These are phyloP conservation scores for Schizopygopsis pylzovi DNA, from an alignment of 2,797 vertebrate genomes.

Conservation along the genomic window DNA sequence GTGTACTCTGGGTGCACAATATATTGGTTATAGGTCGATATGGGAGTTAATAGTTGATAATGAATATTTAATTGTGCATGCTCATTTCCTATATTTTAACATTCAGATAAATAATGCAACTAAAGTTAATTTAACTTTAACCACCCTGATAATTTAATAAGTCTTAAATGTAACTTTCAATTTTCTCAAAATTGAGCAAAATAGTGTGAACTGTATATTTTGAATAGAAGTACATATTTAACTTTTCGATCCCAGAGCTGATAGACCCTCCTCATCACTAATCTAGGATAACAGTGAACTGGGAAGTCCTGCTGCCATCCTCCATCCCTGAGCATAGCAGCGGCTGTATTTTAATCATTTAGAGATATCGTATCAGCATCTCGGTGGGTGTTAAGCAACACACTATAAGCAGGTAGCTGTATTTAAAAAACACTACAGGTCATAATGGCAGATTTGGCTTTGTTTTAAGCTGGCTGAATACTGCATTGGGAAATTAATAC, in stretches of 20 bases:
- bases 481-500: slow-evolving; percentile 80
- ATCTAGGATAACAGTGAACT: background rate
- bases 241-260: background rate
- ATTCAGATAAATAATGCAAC: background rate
- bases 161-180: background rate
- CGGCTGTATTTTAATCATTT: slow-evolving; percentile 37
- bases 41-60: background rate
- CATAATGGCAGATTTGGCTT: slow-evolving; percentile 74
- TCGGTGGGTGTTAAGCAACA: slow-evolving; percentile 22
- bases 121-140: background rate
- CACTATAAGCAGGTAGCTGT: slow-evolving; percentile 43
- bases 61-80: background rate
- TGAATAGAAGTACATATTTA: background rate
- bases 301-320: slow-evolving; percentile 7
- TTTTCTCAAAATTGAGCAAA: background rate
- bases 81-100: background rate
- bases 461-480: slow-evolving; percentile 81
- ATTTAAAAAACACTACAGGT: slow-evolving; percentile 36
- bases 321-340: slow-evolving; percentile 6
- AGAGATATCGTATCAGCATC: slow-evolving; percentile 29
- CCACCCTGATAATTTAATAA: background rate
- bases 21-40: background rate
- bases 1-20: background rate
- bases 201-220: background rate
- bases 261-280: background rate